A percentile compares a stretch with the other conserved stretches of the same genome.
These are phyloP conservation scores for Vanessa cardui DNA, from an alignment of 2,888 invertebrate genomes.

Conservation along the genomic window DNA sequence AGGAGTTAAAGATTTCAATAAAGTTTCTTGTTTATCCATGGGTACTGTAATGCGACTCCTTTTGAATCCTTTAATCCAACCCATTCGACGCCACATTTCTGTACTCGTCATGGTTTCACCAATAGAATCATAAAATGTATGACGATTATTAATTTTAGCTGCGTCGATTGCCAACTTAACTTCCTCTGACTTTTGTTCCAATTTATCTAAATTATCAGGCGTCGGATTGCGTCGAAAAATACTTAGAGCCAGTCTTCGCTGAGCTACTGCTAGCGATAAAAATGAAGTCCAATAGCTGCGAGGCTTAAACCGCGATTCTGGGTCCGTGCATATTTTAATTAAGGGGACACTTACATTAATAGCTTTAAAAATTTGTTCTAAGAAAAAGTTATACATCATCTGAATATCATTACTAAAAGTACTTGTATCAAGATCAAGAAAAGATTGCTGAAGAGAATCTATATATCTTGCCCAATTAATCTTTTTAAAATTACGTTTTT, in stretches of 20 bases:
- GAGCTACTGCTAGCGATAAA: slow-evolving; percentile 23
- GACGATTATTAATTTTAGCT: slow-evolving; percentile 10
- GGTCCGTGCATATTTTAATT: slow-evolving; percentile 20
- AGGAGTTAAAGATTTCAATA: background rate
- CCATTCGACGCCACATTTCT: slow-evolving; percentile 17
- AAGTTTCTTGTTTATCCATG: slow-evolving; percentile 3
- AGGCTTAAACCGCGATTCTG: slow-evolving; percentile 15
- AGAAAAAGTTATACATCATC: slow-evolving; percentile 18
- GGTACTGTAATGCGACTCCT: background rate
- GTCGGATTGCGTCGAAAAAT: slow-evolving; percentile 32
- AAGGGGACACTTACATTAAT: slow-evolving; percentile 25
- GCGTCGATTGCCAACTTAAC: slow-evolving; percentile 10
- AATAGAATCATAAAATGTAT: slow-evolving; percentile 23
- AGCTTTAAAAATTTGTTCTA: slow-evolving; percentile 9
- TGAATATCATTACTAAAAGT: slow-evolving; percentile 16
- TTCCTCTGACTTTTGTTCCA: slow-evolving; percentile 21
- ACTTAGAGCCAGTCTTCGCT: slow-evolving; percentile 27
- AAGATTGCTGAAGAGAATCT: background rate
- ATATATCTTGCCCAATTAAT: slow-evolving; percentile 25
- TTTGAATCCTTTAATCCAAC: slow-evolving; percentile 24
- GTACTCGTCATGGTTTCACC: background rate
- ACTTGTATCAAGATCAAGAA: background rate
- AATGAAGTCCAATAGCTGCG: background rate
- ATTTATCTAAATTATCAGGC: slow-evolving; percentile 19
- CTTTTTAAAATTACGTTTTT: slow-evolving; percentile 25